phyloP scores from a whole-genome alignment of 2,888 invertebrate genomes.

The Timema cristinae region DNA sequence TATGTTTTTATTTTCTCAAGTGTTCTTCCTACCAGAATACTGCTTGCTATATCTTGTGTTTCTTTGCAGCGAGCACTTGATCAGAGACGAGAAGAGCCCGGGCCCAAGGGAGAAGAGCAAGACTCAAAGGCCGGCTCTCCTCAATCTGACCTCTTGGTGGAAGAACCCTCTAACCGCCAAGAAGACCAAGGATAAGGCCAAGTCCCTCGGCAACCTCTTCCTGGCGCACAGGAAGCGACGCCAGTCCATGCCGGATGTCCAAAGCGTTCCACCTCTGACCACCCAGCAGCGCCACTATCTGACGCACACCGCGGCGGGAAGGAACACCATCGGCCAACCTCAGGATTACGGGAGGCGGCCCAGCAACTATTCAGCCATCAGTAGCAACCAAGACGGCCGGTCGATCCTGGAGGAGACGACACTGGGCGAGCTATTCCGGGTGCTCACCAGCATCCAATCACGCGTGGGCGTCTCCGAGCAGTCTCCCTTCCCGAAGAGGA shows the following conservation, averaged over 20 bases:
- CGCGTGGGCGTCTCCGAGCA: constrained; percentile 40
- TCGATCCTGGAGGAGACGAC: constrained; percentile 71
- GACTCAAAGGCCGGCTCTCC: constrained; percentile 31
- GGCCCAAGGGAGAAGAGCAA: constrained; percentile 28
- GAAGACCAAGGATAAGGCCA: constrained; percentile 22
- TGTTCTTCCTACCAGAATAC: too few species aligned
- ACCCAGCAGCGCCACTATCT: constrained; percentile 29
- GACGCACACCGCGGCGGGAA: constrained; percentile 8
- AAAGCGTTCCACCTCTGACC: background rate
- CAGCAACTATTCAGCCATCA: background rate
- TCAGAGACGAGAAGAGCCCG: constrained; percentile 22
- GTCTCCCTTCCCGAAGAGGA: constrained; percentile 45
- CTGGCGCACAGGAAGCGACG: constrained; percentile 10
- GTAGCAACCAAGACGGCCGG: constrained; percentile 8
- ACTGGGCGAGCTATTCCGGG: constrained; percentile 74
- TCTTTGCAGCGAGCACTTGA: constrained; percentile 8
- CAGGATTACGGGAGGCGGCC: background rate
- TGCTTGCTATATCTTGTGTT: too few species aligned
- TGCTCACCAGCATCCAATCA: constrained; percentile 65
- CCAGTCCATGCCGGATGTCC: background rate
- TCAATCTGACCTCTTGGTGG: constrained; percentile 18
- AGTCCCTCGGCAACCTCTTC: constrained; percentile 20
- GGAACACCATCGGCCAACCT: background rate
- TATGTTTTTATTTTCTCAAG: too few species aligned
- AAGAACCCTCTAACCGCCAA: constrained; percentile 18